Evolutionary conservation across 2,888 invertebrate species (phyloP), one percentile per base, ranked within the genome.

Genomic region (Melinaea menophilus): DNA sequence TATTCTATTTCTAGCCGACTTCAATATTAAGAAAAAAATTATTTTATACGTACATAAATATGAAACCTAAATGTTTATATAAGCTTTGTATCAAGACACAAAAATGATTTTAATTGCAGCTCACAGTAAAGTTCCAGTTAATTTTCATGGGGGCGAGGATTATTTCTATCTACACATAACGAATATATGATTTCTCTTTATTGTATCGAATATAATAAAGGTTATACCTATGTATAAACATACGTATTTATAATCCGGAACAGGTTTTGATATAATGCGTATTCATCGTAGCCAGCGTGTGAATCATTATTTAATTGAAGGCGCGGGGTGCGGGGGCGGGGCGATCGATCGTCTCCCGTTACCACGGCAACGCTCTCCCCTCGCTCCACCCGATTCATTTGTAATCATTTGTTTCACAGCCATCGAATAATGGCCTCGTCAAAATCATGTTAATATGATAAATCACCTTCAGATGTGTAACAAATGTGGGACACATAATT

Each of bases 371-470:
- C 86, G 79, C 74, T 71, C 75, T 74, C 74, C 73, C 71, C 73
- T 73, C 74, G 64, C 79, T 71, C 72, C 76, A 75, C 72, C 81
- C 78, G 81, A 85, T 88, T 87, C 89, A 89, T 89, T 90, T 90
- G 90, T 90, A 86, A 90, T 89, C 90, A 88, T 90, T 90, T 90
- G 90, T 89, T 90, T 90, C 86, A 84, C 82, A 78, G 81, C 82
- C 81, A 78, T 84, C 85, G 84, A 84, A 88, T 88, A 85, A 86
- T 84, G 85, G 83, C 75, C 79, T 82, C 80, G 81, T 86, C 85
- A 84, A 85, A 51, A 86, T 78, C 76, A 79, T 75, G 82, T 73
- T 79, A 85, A 84, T 85, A 85, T 88, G 86, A 90, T 88, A 80
- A 82, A 88, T 88, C 79, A 78, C 77, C 71, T 63, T 66, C 58